Conservation (phyloP, 2,113 vertebrate genomes). For the Gymnogyps californianus region DNA sequence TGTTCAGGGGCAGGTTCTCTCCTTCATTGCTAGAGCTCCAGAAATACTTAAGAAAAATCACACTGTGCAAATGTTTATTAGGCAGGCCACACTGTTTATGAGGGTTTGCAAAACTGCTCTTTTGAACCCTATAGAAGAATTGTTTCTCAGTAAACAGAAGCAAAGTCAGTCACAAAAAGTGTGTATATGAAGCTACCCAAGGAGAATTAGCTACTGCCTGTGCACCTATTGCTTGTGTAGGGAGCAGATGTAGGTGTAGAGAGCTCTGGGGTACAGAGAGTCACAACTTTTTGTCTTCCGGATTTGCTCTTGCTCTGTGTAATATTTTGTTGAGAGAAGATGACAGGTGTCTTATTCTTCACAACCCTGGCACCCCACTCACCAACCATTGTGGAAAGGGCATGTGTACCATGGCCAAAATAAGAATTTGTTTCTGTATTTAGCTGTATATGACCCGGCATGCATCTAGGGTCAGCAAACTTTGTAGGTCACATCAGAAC, state of each 20-base stretch:
- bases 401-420: background rate
- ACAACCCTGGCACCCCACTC: background rate
- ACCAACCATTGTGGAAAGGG: background rate
- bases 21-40: background rate
- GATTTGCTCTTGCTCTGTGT: background rate
- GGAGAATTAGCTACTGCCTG: background rate
- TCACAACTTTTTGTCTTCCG: background rate
- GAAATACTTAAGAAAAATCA: background rate
- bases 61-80: background rate
- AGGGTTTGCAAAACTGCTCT: background rate
- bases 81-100: background rate
- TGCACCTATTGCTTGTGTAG: background rate
- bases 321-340: background rate
- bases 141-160: background rate
- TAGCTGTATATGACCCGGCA: background rate
- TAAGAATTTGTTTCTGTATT: slow-evolving; percentile 10
- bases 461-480: background rate
- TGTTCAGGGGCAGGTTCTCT: background rate
- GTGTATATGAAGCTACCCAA: background rate
- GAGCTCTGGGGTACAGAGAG: background rate
- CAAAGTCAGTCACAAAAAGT: background rate
- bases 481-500: background rate
- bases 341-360: slow-evolving; percentile 2
- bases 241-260: background rate
- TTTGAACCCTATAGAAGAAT: background rate